A percentile compares a stretch with the other conserved stretches of the same genome.
Conservation (phyloP, 2,113 vertebrate genomes). For the Cygnus buccinator region DNA sequence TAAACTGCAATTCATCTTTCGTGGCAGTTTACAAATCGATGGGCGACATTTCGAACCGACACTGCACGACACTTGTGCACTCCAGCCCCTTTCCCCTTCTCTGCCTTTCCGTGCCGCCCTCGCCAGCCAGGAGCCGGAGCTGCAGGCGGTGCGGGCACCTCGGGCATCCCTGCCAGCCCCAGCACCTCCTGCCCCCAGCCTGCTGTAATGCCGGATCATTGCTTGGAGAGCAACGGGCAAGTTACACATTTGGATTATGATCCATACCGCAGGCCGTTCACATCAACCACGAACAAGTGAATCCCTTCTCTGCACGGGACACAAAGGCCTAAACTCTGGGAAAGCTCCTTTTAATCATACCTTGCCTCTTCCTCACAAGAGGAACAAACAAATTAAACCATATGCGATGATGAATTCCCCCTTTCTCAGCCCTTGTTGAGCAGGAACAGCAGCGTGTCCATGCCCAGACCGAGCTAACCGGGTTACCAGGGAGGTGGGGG, state of each 20-base stretch:
- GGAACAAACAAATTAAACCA: not conserved
- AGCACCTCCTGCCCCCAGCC: not conserved
- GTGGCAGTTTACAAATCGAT: not conserved
- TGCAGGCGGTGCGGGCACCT: rapidly evolving
- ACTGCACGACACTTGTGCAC: not conserved
- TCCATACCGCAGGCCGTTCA: no score
- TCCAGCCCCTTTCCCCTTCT: not conserved
- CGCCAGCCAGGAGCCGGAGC: not conserved
- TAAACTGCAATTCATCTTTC: not conserved
- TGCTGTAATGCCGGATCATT: not conserved
- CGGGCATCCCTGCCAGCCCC: no score
- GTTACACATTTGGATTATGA: not conserved
- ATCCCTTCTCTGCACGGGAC: not conserved
- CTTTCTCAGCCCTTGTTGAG: not conserved
- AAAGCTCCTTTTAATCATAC: not conserved
- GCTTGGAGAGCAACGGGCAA: not conserved
- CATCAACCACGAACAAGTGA: not conserved
- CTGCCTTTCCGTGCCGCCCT: not conserved
- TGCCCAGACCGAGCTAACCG: not conserved
- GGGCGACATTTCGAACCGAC: not conserved
- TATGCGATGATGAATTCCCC: not conserved
- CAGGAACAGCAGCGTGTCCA: rapidly evolving
- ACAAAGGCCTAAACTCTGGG: not conserved
- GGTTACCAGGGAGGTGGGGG: not conserved
- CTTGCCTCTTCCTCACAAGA: not conserved